Evolutionary conservation across 2,113 vertebrate species (phyloP).

Genomic region (Dipodomys stephensi): DNA sequence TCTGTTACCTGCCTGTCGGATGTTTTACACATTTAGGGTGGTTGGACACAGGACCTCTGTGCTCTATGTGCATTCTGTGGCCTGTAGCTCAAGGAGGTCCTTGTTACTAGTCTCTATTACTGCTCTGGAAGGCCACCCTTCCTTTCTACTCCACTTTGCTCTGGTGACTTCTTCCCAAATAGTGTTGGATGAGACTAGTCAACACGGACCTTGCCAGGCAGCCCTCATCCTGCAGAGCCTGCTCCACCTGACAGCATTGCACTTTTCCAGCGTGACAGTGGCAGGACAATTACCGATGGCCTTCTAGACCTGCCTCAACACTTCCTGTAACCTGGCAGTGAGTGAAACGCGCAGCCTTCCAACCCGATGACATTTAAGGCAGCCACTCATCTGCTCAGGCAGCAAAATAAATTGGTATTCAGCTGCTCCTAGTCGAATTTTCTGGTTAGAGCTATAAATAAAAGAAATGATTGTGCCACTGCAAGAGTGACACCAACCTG

Average conservation of each 20-base stretch:
- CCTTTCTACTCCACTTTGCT: slow-evolving; percentile 37
- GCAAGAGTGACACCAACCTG: slow-evolving; percentile 28
- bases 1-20: background rate
- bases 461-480: slow-evolving; percentile 52
- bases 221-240: slow-evolving; percentile 26
- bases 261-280: slow-evolving; percentile 61
- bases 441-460: slow-evolving; percentile 71
- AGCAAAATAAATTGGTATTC: slow-evolving; percentile 78
- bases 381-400: slow-evolving; percentile 60
- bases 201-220: slow-evolving; percentile 14
- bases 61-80: background rate
- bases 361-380: slow-evolving; percentile 78
- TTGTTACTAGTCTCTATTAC: background rate
- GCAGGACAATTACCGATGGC: slow-evolving; percentile 57
- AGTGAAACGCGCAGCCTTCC: slow-evolving; percentile 68
- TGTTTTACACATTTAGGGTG: background rate
- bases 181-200: slow-evolving; percentile 30
- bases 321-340: slow-evolving; percentile 59
- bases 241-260: slow-evolving; percentile 47
- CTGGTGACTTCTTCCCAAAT: slow-evolving; percentile 49
- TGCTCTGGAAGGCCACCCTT: slow-evolving; percentile 23
- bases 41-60: background rate
- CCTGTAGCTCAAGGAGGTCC: background rate
- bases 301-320: slow-evolving; percentile 66
- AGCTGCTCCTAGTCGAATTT: slow-evolving; percentile 70